These are phyloP conservation scores for Ctenochaetus hawaiiensis DNA, from an alignment of 2,797 vertebrate species.

Conservation along the genomic window DNA sequence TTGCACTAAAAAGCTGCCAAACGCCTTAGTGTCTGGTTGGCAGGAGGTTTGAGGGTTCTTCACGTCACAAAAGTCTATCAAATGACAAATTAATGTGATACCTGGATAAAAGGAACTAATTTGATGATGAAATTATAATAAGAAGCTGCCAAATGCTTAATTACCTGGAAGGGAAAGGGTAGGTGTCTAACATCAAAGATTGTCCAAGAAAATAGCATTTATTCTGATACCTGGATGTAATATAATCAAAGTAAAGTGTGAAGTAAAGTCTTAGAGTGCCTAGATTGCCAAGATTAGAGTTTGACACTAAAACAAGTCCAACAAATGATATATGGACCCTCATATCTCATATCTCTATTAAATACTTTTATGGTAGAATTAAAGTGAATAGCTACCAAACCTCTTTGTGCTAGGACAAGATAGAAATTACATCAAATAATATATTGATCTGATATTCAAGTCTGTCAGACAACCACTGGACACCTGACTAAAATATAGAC, in stretches of 20 bases:
- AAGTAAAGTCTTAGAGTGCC: constrained; percentile 17
- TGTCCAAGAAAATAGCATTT: constrained; percentile 31
- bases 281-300: constrained; percentile 21
- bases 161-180: constrained; percentile 16
- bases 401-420: constrained; percentile 35
- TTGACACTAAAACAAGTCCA: constrained; percentile 34
- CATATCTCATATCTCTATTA: constrained; percentile 56
- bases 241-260: constrained; percentile 40
- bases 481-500: constrained; percentile 66
- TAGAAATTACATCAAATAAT: constrained; percentile 61
- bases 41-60: constrained; percentile 40
- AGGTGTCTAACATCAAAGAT: constrained; percentile 27
- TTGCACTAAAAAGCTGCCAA: constrained; percentile 64
- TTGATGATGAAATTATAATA: constrained; percentile 34
- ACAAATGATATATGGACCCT: constrained; percentile 62
- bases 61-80: constrained; percentile 46
- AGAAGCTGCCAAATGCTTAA: constrained; percentile 43
- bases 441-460: constrained; percentile 73
- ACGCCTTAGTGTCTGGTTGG: constrained; percentile 35
- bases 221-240: constrained; percentile 35
- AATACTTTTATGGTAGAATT: constrained; percentile 64
- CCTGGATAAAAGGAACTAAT: constrained; percentile 33
- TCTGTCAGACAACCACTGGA: constrained; percentile 59
- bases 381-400: constrained; percentile 48
- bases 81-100: constrained; percentile 56